Percentiles rank a stretch among this genome's conserved stretches.
phyloP scores from a whole-genome alignment of 2,888 invertebrate species.

The Lasioglossum malachurum region DNA sequence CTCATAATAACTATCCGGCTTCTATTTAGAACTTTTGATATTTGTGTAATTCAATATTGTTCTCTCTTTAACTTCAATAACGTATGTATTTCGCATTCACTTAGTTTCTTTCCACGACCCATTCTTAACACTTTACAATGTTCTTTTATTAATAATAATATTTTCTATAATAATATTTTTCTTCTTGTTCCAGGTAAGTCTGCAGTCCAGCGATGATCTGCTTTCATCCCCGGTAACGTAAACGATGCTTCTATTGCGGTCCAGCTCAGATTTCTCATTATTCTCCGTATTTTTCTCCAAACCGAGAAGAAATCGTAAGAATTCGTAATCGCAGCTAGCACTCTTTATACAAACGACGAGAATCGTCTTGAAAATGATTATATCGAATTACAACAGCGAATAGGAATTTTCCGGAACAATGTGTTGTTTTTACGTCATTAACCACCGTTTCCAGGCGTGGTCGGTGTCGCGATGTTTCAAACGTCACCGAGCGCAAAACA shows the following conservation, averaged over 20 bases:
- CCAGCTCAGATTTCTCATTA: neutral
- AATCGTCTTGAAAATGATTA: neutral
- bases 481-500: slow-evolving; percentile 10
- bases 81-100: too few relatives aligned
- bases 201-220: neutral
- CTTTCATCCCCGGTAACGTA: neutral
- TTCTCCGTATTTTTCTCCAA: neutral
- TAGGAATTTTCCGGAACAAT: neutral
- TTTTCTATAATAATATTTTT: neutral
- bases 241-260: neutral
- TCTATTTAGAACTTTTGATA: too few relatives aligned
- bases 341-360: neutral
- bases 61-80: too few relatives aligned
- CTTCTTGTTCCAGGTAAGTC: slow-evolving; percentile 42
- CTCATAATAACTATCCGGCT: too few relatives aligned
- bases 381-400: neutral
- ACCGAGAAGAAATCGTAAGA: neutral
- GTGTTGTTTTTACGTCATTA: neutral
- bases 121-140: too few relatives aligned
- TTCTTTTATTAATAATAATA: too few relatives aligned
- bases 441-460: neutral
- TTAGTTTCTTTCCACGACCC: too few relatives aligned
- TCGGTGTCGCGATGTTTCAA: neutral
- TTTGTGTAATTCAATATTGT: too few relatives aligned
- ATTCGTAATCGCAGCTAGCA: neutral